phyloP scores from a whole-genome alignment of 1,140 invertebrate genomes.

The Saccostrea glomerata region DNA sequence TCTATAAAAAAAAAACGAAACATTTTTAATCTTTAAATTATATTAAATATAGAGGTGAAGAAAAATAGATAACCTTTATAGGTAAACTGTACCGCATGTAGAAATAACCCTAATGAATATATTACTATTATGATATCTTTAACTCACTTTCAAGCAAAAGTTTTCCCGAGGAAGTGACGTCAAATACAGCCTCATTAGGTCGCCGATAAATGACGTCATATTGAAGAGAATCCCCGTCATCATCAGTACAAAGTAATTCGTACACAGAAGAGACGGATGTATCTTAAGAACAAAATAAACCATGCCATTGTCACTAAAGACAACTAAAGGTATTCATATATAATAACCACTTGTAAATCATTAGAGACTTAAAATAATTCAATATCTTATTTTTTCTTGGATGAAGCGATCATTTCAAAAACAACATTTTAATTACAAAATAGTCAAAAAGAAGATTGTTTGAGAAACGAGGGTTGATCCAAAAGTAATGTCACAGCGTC shows the following conservation, averaged over 20 bases:
- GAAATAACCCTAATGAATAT: too few relatives aligned
- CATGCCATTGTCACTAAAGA: background rate
- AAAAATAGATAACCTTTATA: too few relatives aligned
- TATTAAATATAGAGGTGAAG: too few relatives aligned
- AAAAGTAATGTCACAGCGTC: too few relatives aligned
- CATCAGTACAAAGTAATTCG: background rate
- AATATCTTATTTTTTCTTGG: background rate
- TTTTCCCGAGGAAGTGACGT: background rate
- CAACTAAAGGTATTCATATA: background rate
- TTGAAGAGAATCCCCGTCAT: background rate
- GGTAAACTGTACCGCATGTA: too few relatives aligned
- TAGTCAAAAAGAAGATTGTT: background rate
- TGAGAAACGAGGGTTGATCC: too few relatives aligned
- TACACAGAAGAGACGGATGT: background rate
- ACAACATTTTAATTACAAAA: background rate
- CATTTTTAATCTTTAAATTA: background rate
- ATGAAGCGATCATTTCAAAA: too few relatives aligned
- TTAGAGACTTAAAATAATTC: background rate
- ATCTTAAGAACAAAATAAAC: background rate
- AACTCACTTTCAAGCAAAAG: background rate
- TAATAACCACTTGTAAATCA: background rate
- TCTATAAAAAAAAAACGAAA: background rate
- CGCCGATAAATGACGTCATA: background rate
- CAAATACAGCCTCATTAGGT: background rate
- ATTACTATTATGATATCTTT: background rate